phyloP scores from a whole-genome alignment of 2,113 vertebrate species.

The Serilophus lunatus region DNA sequence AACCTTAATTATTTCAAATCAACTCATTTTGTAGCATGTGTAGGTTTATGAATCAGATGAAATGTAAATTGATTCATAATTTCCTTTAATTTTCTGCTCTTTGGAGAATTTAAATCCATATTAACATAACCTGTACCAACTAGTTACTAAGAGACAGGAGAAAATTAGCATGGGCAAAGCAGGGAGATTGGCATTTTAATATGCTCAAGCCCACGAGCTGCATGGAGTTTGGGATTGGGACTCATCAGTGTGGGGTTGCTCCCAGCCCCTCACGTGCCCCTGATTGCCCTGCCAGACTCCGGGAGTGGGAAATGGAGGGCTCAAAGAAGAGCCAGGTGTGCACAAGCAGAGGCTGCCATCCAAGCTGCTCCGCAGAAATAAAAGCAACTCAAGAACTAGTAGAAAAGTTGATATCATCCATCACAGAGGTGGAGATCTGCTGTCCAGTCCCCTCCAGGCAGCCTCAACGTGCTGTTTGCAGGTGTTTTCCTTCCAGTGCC shows the following conservation, averaged over 20 bases:
- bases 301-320: accelerated
- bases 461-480: background rate
- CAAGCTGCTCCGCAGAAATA: background rate
- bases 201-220: background rate
- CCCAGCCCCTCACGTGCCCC: accelerated
- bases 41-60: constrained; percentile 56
- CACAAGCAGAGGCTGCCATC: accelerated
- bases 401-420: background rate
- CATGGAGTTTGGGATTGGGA: background rate
- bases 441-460: background rate
- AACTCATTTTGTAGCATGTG: constrained; percentile 42
- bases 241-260: accelerated
- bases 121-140: constrained; percentile 32
- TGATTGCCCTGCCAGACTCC: accelerated
- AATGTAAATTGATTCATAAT: constrained; percentile 61
- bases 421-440: background rate
- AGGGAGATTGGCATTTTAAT: background rate
- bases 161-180: background rate
- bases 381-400: background rate
- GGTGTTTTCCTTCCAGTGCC: background rate
- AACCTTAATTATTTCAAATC: constrained; percentile 55
- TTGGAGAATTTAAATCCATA: constrained; percentile 46
- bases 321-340: background rate
- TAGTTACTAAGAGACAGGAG: constrained; percentile 39
- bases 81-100: constrained; percentile 57